Percentiles rank a stretch among this genome's conserved stretches.
Evolutionary conservation across 2,888 invertebrate species (phyloP).

Genomic region (Morpho achilles): DNA sequence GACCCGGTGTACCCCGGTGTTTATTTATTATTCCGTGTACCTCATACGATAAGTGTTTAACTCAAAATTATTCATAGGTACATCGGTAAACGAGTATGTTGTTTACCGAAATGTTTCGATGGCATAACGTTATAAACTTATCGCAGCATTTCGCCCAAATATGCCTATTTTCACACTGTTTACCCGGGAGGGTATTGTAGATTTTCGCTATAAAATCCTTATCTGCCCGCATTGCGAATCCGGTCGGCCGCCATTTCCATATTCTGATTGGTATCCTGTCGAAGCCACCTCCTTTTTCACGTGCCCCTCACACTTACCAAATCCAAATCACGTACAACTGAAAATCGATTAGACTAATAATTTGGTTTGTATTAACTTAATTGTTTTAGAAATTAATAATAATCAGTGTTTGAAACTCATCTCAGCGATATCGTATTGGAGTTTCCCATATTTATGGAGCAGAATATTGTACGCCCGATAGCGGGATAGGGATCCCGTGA

Average conservation of each 20-base stretch:
- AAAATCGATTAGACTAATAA: constrained; percentile 39
- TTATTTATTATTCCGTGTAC: too few species aligned
- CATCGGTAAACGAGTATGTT: constrained; percentile 16
- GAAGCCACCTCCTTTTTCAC: constrained; percentile 28
- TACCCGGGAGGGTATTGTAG: constrained; percentile 43
- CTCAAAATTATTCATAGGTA: constrained; percentile 22
- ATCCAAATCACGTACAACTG: constrained; percentile 41
- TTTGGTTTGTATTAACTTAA: constrained; percentile 39
- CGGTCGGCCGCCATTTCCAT: constrained; percentile 62
- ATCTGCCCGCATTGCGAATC: constrained; percentile 69
- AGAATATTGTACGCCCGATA: constrained; percentile 27
- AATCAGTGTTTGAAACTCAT: constrained; percentile 2
- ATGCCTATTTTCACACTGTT: constrained; percentile 41
- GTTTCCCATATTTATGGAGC: constrained; percentile 3
- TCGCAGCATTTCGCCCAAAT: constrained; percentile 45
- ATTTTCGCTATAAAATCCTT: constrained; percentile 64
- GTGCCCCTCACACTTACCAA: constrained; percentile 17
- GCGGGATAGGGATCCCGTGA: constrained; percentile 26
- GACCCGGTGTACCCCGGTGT: too few species aligned
- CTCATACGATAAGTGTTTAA: constrained; percentile 5
- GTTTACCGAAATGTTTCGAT: constrained; percentile 17
- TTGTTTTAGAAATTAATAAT: constrained; percentile 28
- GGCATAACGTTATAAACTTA: constrained; percentile 38
- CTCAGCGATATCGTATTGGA: constrained; percentile 2
- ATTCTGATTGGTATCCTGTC: constrained; percentile 57